Evolutionary conservation across 2,113 vertebrate genomes (phyloP), one percentile per base, ranked within the genome.

Genomic region (Cryptoleucopteryx plumbea): DNA sequence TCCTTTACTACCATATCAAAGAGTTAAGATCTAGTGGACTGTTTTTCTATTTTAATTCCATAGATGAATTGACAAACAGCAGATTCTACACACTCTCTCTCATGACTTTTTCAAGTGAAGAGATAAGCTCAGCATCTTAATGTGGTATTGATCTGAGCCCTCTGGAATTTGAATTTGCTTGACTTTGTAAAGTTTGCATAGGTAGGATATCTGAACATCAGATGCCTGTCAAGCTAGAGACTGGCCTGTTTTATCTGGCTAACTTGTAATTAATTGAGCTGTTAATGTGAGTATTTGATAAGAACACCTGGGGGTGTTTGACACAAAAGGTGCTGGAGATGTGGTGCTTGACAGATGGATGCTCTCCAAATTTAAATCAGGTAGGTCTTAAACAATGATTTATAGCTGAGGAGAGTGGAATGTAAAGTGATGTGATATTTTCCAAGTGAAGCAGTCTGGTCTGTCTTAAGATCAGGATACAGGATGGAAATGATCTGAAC

Each of bases 201-300:
- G 84, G 94, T 93, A 96, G 94, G 94, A 93, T 95, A 96, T 95
- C 96, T 95, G 91, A 97, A 94, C 96, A 97, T 97, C 96, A 90
- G 87, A 74, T 88, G 55, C 81, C 91, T 96, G 95, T 83, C 95
- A 97, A 91, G 89, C 91, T 86, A 38, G 71, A 87, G 87, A 82
- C 93, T 96, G 85, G 82, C 87, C 95, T 95, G 96, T 97, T 97
- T 97, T 96, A 97, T 97, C 96, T 97, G 91, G 87, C 91, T 91
- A 96, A 93, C 95, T 97, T 89, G 86, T 96, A 97, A 97, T 97
- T 97, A 97, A 97, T 97, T 96, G 96, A 96, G 95, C 94, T 96
- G 95, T 97, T 97, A 97, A 97, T 93, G 78, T 94, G 91, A 94
- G 89, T 88, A 91, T 92, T 97, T 95, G 94, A 96, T 96, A 96